A percentile compares a stretch with the other conserved stretches of the same genome.
phyloP scores from a whole-genome alignment of 2,797 vertebrate genomes.

The Gymnodraco acuticeps region DNA sequence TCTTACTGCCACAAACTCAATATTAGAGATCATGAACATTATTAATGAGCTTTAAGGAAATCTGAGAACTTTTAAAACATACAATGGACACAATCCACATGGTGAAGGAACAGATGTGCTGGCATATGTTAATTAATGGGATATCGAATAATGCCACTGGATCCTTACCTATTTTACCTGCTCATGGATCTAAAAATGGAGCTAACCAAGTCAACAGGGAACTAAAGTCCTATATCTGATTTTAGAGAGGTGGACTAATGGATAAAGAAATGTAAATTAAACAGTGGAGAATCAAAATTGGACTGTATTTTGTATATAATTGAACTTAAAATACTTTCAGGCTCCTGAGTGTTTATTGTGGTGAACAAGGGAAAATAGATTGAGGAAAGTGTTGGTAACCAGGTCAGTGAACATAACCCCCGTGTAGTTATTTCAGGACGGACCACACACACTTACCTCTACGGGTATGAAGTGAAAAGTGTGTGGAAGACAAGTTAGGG shows the following conservation, averaged over 20 bases:
- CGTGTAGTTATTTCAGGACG: slow-evolving; percentile 19
- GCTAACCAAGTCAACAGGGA: slow-evolving; percentile 4
- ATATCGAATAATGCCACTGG: slow-evolving; percentile 3
- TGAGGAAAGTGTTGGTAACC: slow-evolving; percentile 23
- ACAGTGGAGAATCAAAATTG: slow-evolving; percentile 27
- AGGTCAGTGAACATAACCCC: slow-evolving; percentile 30
- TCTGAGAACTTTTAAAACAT: background rate
- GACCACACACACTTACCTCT: slow-evolving; percentile 20
- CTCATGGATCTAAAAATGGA: slow-evolving; percentile 10
- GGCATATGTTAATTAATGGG: background rate
- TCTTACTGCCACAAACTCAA: slow-evolving; percentile 5
- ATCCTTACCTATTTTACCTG: slow-evolving; percentile 25
- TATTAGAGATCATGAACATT: background rate
- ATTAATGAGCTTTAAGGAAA: slow-evolving; percentile 40
- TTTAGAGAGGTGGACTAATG: slow-evolving; percentile 14
- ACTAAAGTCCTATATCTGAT: slow-evolving; percentile 5
- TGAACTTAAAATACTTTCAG: slow-evolving; percentile 32
- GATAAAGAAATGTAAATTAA: slow-evolving; percentile 42
- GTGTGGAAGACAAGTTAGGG: slow-evolving; percentile 1
- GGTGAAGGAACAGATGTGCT: background rate
- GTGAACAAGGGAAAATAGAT: slow-evolving; percentile 20
- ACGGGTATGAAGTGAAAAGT: slow-evolving; percentile 28
- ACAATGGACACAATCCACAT: background rate
- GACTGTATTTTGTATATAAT: slow-evolving; percentile 37
- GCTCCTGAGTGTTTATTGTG: slow-evolving; percentile 25